Evolutionary conservation across 2,888 invertebrate species (phyloP), one percentile per base, ranked within the genome.

Genomic region (Eudemis profundana): DNA sequence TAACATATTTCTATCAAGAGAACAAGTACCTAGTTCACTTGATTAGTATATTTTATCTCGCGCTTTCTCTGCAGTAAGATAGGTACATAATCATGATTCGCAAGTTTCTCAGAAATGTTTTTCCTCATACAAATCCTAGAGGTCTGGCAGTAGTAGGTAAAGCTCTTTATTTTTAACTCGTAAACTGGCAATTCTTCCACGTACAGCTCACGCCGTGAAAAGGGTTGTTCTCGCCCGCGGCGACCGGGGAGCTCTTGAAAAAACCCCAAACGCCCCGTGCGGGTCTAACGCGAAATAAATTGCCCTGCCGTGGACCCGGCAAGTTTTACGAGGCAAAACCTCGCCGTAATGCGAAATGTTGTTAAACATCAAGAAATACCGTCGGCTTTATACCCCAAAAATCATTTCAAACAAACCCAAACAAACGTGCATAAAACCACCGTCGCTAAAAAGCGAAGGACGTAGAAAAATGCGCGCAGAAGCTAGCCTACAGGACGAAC

Each of bases 221-320:
- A 75, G 74, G 79, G 78, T 73, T 70, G 60, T 54, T 66, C 61
- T 70, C 74, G 76, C 67, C 70, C 65, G 70, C 70, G 73, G 69
- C 67, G 29, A 17, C 54, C 63, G 68, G 69, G 27, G 62, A 59
- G 59, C 68, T 66, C 61, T 51, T 33, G 68, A 69, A 78, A 76
- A 77, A 75, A 73, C 64, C 62, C 61, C 63, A 68, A 69, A 66
- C 61, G 72, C 70, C 68, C 59, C 60, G 66, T 54, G 67, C 70
- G 60, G 56, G 75, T 72, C 75, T 81, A 83, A 84, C 78, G 77
- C 68, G 74, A 78, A 80, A 83, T 82, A 84, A 83, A 83, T 84
- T 81, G 79, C 74, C 69, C 44, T 63, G 66, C 65, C 69, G 68
- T 57, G 62, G 64, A 62, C 62, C 66, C 61, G 49, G 53, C 66